A percentile compares a stretch with the other conserved stretches of the same genome.
These are phyloP conservation scores for Micoletzkya japonica DNA, from an alignment of 2,888 invertebrate species.

Conservation along the genomic window DNA sequence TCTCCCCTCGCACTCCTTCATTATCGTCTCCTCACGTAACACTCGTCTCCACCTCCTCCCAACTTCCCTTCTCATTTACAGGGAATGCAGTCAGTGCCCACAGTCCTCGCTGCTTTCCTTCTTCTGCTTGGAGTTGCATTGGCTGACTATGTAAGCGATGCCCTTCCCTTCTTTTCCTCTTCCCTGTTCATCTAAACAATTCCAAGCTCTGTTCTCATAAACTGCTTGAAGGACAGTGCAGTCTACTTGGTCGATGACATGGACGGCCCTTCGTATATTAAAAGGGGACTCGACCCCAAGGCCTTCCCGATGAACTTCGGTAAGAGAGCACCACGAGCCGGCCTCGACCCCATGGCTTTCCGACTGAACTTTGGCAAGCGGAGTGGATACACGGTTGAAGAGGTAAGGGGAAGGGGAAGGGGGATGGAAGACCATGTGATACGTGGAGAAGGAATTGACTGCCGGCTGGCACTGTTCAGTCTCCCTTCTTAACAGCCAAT, in stretches of 20 bases:
- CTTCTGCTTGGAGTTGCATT: background rate
- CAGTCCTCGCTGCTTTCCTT: background rate
- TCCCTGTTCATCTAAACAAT: background rate
- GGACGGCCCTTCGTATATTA: background rate
- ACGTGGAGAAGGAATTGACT: too few relatives aligned
- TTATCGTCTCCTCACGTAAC: too few relatives aligned
- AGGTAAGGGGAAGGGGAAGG: background rate
- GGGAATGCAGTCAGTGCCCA: too few relatives aligned
- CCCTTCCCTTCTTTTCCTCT: background rate
- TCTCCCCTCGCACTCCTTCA: too few relatives aligned
- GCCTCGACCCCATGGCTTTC: constrained; percentile 25
- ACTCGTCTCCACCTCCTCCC: too few relatives aligned
- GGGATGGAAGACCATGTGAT: too few relatives aligned
- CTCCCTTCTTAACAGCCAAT: too few relatives aligned
- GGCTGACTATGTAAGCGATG: too few relatives aligned
- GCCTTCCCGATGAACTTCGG: constrained; percentile 22
- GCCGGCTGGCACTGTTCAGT: too few relatives aligned
- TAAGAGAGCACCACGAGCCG: background rate
- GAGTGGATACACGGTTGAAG: background rate
- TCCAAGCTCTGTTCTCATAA: background rate
- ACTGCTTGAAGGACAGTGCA: too few relatives aligned
- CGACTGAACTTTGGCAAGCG: constrained; percentile 27
- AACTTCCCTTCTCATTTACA: too few relatives aligned
- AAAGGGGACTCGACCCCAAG: constrained; percentile 8
- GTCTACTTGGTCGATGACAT: background rate